These are phyloP conservation scores for Eubasilissa regina DNA, from an alignment of 1,140 invertebrate genomes.

Conservation along the genomic window DNA sequence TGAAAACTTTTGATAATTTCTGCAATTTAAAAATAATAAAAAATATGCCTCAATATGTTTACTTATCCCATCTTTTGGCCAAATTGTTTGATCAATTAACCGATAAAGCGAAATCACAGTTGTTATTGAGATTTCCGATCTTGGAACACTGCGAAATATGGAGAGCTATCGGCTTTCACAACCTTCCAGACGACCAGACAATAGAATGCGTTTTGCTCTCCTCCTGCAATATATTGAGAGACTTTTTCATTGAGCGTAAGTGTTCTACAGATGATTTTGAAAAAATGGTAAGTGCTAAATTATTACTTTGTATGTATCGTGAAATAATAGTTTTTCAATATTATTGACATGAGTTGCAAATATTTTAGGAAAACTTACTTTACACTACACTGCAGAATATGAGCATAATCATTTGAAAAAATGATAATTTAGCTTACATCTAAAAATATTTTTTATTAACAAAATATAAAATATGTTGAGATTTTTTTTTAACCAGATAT, in stretches of 20 bases:
- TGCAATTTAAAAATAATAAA: conserved; percentile 14
- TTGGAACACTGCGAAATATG: conserved; percentile 34
- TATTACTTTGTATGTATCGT: conserved; percentile 16
- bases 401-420: too few species aligned
- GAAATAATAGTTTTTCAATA: conserved; percentile 3
- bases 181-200: conserved; percentile 25
- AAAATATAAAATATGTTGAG: neutral
- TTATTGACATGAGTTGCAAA: too few species aligned
- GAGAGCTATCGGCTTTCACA: conserved; percentile 25
- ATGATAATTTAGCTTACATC: neutral
- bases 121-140: conserved; percentile 41
- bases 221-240: neutral
- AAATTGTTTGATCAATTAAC: conserved; percentile 49
- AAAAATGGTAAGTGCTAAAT: conserved; percentile 29
- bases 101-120: conserved; percentile 29
- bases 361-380: too few species aligned
- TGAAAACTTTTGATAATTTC: conserved; percentile 18
- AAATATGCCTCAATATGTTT: conserved; percentile 44
- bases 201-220: conserved; percentile 11
- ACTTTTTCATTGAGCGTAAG: conserved; percentile 18
- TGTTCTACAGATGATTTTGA: conserved; percentile 7
- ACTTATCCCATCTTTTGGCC: conserved; percentile 39
- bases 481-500: neutral
- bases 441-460: neutral
- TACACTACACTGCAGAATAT: too few species aligned